Conservation (phyloP, 1,140 invertebrate species). For the Nephotettix cincticeps region DNA sequence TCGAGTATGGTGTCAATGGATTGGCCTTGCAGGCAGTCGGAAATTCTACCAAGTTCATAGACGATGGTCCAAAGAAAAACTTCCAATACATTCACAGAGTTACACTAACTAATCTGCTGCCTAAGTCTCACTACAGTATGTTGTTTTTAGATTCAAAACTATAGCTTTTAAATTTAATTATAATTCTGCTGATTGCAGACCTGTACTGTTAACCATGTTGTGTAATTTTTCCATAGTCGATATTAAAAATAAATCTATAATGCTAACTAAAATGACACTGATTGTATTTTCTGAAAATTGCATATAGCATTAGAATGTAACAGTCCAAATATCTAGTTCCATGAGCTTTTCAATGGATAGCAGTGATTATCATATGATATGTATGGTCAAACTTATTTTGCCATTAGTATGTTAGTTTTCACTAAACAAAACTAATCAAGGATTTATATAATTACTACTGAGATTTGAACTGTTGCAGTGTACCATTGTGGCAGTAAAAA, state of each 20-base stretch:
- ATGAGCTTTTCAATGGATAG: too few species aligned
- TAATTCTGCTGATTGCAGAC: neutral
- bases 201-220: neutral
- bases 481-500: conserved; percentile 79
- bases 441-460: conserved; percentile 22
- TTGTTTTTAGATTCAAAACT: conserved; percentile 12
- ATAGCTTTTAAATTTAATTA: neutral
- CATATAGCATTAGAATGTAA: too few species aligned
- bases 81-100: conserved; percentile 82
- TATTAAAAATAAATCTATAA: neutral
- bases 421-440: too few species aligned
- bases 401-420: too few species aligned
- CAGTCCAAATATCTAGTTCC: too few species aligned
- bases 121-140: conserved; percentile 63
- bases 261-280: neutral
- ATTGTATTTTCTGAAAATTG: neutral
- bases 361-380: too few species aligned
- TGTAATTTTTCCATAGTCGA: neutral
- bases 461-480: conserved; percentile 51
- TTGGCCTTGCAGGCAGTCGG: conserved; percentile 58
- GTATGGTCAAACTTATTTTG: too few species aligned
- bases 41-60: conserved; percentile 65
- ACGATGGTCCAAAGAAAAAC: conserved; percentile 69
- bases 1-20: conserved; percentile 71
- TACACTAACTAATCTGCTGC: conserved; percentile 55